phyloP scores from a whole-genome alignment of 30 jellyfish, hydroid and myxozoan genomes.

The Turritopsis rubra region DNA sequence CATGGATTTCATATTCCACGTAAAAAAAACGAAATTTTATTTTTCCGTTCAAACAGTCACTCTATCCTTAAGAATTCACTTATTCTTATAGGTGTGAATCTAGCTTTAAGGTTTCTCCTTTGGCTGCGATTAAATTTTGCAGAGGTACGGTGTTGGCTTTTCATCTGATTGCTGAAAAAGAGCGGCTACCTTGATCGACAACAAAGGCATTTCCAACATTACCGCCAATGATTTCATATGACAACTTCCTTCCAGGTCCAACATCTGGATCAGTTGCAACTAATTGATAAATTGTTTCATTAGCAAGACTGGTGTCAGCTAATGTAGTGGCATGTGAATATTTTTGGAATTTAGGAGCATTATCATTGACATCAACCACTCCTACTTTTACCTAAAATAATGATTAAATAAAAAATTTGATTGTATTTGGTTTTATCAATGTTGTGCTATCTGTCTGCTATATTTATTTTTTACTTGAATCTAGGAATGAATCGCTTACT shows the following conservation, averaged over 20 bases:
- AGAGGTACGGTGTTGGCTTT: too few species aligned
- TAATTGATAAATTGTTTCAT: conserved; percentile 55
- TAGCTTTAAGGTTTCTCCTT: background rate
- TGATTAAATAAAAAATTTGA: background rate
- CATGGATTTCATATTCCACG: background rate
- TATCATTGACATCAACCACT: conserved; percentile 60
- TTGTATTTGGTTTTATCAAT: too few species aligned
- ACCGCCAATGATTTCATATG: conserved; percentile 58
- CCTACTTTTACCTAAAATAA: conserved; percentile 45
- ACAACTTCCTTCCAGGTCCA: conserved; percentile 68
- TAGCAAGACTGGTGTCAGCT: conserved; percentile 46
- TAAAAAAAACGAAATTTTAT: background rate
- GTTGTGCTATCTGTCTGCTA: background rate
- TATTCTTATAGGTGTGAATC: too few species aligned
- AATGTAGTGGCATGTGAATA: conserved; percentile 32
- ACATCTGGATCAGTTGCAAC: conserved; percentile 74
- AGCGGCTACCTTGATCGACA: conserved; percentile 51
- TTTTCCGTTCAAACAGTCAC: background rate
- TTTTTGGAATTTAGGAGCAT: conserved; percentile 46
- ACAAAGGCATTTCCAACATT: conserved; percentile 40
- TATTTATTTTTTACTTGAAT: background rate
- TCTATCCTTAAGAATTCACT: too few species aligned
- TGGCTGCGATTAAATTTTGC: background rate
- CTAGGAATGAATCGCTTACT: background rate
- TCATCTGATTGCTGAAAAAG: background rate